A percentile compares a stretch with the other conserved stretches of the same genome.
Evolutionary conservation across 2,113 vertebrate genomes (phyloP).

Genomic region (Oncorhynchus masou): DNA sequence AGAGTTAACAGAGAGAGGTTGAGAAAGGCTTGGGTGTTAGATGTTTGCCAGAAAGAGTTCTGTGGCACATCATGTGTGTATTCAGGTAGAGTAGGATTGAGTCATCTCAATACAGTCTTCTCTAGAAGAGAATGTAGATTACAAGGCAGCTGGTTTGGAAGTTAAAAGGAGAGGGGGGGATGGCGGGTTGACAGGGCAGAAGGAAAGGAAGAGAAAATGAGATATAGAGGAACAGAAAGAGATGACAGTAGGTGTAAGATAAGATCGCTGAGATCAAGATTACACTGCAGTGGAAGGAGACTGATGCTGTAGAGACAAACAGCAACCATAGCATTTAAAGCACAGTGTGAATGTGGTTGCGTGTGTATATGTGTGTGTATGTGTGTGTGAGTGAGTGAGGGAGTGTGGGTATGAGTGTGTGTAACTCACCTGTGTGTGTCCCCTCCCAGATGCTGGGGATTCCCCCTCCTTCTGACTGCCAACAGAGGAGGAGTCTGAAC

Average conservation of each 20-base stretch:
- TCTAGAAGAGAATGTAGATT: too few relatives aligned
- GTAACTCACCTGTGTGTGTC: slow-evolving; percentile 32
- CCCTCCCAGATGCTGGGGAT: slow-evolving; percentile 60
- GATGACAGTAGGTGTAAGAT: background rate
- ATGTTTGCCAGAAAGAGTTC: background rate
- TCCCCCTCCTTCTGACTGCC: slow-evolving; percentile 52
- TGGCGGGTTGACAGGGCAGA: too few relatives aligned
- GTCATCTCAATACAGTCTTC: too few relatives aligned
- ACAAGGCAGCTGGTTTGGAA: too few relatives aligned
- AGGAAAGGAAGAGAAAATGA: background rate
- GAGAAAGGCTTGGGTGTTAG: too few relatives aligned
- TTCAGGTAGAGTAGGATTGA: too few relatives aligned
- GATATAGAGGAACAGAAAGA: background rate
- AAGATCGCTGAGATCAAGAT: slow-evolving; percentile 32
- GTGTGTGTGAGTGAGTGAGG: background rate
- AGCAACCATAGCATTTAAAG: background rate
- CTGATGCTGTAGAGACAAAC: slow-evolving; percentile 39
- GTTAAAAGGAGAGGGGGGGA: background rate
- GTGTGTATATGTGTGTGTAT: too few relatives aligned
- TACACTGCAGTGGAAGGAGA: slow-evolving; percentile 54
- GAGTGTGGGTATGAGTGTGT: slow-evolving; percentile 1
- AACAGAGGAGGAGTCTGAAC: slow-evolving; percentile 57
- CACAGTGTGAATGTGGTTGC: background rate
- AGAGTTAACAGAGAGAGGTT: too few relatives aligned
- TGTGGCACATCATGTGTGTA: too few relatives aligned